Percentiles rank a stretch among this genome's conserved stretches.
Conservation (phyloP, 1,140 invertebrate genomes). For the Copidosoma floridanum region DNA sequence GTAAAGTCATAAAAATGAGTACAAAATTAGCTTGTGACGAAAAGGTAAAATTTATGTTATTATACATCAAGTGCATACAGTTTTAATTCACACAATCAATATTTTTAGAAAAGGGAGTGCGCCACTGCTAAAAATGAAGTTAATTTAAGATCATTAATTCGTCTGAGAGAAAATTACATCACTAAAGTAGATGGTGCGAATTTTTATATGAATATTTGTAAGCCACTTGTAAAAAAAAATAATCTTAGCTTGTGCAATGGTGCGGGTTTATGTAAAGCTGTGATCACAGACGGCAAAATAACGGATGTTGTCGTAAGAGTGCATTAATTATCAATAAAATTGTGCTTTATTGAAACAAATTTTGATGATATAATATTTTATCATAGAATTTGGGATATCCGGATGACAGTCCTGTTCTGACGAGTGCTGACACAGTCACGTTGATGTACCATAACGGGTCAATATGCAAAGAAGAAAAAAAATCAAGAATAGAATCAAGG, state of each 20-base stretch:
- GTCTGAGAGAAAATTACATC: constrained; percentile 52
- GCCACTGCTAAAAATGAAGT: constrained; percentile 39
- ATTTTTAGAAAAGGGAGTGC: constrained; percentile 27
- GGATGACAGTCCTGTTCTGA: constrained; percentile 37
- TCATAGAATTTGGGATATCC: constrained; percentile 56
- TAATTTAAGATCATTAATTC: constrained; percentile 53
- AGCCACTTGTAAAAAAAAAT: constrained; percentile 52
- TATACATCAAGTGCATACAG: too few species aligned
- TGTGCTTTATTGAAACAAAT: too few species aligned
- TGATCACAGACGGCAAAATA: constrained; percentile 36
- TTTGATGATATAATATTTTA: too few species aligned
- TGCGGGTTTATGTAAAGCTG: constrained; percentile 54
- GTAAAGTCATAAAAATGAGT: not conserved
- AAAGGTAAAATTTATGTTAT: not conserved
- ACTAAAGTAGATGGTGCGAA: constrained; percentile 44
- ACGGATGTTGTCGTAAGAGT: constrained; percentile 53
- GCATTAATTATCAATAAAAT: too few species aligned
- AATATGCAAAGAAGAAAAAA: constrained; percentile 48
- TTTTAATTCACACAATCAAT: too few species aligned
- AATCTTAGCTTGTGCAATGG: constrained; percentile 54
- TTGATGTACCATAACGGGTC: constrained; percentile 52
- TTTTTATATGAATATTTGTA: constrained; percentile 56
- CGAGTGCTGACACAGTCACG: constrained; percentile 40
- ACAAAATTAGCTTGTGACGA: not conserved
- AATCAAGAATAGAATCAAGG: constrained; percentile 45